These are phyloP conservation scores for Umimayanthus kanabou DNA, from an alignment of 92 coral and sea anemone genomes.

Conservation along the genomic window DNA sequence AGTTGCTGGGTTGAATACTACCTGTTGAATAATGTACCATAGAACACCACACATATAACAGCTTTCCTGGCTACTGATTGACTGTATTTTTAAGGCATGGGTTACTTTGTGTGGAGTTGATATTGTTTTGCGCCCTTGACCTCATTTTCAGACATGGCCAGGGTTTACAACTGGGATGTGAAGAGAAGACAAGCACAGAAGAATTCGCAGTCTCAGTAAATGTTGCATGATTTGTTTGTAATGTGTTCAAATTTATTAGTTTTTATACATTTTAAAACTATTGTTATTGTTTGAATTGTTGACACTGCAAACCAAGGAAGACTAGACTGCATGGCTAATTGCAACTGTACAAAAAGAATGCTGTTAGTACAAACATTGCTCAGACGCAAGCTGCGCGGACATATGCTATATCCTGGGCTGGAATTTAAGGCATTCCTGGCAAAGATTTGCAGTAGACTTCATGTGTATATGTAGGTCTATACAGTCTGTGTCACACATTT, in stretches of 20 bases:
- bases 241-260: background rate
- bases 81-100: too few relatives aligned
- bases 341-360: background rate
- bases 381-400: background rate
- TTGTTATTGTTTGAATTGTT: background rate
- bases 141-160: constrained; percentile 82
- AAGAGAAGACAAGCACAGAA: constrained; percentile 93
- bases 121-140: constrained; percentile 43
- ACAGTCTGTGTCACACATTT: too few relatives aligned
- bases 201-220: constrained; percentile 47
- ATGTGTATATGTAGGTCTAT: background rate
- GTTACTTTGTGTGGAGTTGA: background rate
- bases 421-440: background rate
- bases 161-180: constrained; percentile 99
- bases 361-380: background rate
- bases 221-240: constrained; percentile 18
- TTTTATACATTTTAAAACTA: constrained; percentile 8
- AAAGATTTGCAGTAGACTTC: background rate
- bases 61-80: too few relatives aligned
- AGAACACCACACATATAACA: too few relatives aligned
- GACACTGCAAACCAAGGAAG: background rate
- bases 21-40: too few relatives aligned
- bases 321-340: background rate
- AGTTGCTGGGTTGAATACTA: too few relatives aligned
- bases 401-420: background rate